Base-by-base conservation (phyloP, 2,113 vertebrate genomes). In the Cheilinus undulatus region DNA sequence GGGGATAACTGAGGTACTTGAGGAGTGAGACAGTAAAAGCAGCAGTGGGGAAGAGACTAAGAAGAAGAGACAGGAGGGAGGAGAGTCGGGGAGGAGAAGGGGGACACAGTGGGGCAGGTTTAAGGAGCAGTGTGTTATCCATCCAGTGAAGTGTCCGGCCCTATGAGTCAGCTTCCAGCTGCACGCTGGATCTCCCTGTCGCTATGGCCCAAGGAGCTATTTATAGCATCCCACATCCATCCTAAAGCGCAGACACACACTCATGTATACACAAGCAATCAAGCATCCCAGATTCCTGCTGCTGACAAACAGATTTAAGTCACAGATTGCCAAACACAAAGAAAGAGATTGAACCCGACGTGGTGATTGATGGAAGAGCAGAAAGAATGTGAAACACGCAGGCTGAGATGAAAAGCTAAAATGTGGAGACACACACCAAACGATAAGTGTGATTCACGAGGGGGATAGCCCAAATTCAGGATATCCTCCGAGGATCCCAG, bases 161-260 rank as follows among this genome's bases (percentile, higher is more conserved):
- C 62, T 77, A 30, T 81, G 82, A 84, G 75, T 88, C 76, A 88
- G 78, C 78, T 72, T 76, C 56, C 68, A 87, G 79, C 69, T 78
- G 67, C 75, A 83, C 58, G 64, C 78, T 81, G 64, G 76, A 80
- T 82, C 75, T 82, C 82, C 48, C 70, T 84, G 84, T 87, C 76
- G 56, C 86, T 65, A 74, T 59, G 73, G 75, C 69, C 76, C 77
- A 60, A 17, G 13, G 69, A 80, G 77, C 84, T 91, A 90, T 89
- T 90, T 89, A 86, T 87, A 90, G 88, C 62, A 77, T 45, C 58
- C 50, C 65, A 76, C 46, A 66, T 50, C 63, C 62, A 81, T 61
- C 78, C 69, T 43, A 58, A 68, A 61, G 65, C 62, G 65, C 23
- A 49, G 17, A 50, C 30, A 60, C 5, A 61, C 14, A 23, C 23